phyloP scores from a whole-genome alignment of 2,888 invertebrate species.

The Drosophila phalerata region DNA sequence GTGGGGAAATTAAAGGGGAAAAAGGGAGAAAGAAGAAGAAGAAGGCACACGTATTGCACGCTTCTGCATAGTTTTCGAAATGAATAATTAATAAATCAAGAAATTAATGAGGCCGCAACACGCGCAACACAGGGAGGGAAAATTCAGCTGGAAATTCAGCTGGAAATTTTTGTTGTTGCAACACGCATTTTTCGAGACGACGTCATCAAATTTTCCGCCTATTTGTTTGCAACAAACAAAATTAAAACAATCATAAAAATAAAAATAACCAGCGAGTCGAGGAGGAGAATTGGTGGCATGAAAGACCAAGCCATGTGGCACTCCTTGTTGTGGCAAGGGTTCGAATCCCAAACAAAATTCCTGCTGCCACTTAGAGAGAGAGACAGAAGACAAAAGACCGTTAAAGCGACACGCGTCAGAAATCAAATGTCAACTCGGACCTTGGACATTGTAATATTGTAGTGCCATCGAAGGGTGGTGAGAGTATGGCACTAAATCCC shows the following conservation, averaged over 20 bases:
- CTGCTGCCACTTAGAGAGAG: slow-evolving; percentile 19
- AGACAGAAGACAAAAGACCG: slow-evolving; percentile 38
- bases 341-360: slow-evolving; percentile 17
- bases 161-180: slow-evolving; percentile 56
- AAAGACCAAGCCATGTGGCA: slow-evolving; percentile 59
- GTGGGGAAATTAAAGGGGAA: too few species aligned
- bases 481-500: slow-evolving; percentile 9
- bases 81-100: slow-evolving; percentile 81
- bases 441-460: background rate
- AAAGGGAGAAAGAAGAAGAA: background rate
- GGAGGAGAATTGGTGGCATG: background rate
- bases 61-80: slow-evolving; percentile 51
- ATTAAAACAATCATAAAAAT: slow-evolving; percentile 78
- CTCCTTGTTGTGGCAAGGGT: slow-evolving; percentile 33
- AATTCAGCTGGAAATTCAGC: slow-evolving; percentile 20
- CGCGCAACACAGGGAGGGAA: slow-evolving; percentile 43
- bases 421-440: slow-evolving; percentile 71
- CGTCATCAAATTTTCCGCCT: slow-evolving; percentile 76
- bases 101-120: slow-evolving; percentile 81
- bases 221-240: slow-evolving; percentile 79
- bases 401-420: slow-evolving; percentile 76
- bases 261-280: slow-evolving; percentile 48
- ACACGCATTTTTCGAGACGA: slow-evolving; percentile 37
- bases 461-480: background rate
- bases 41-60: slow-evolving; percentile 39